Evolutionary conservation across 2,113 vertebrate species (phyloP).

Genomic region (Syngnathus typhle): DNA sequence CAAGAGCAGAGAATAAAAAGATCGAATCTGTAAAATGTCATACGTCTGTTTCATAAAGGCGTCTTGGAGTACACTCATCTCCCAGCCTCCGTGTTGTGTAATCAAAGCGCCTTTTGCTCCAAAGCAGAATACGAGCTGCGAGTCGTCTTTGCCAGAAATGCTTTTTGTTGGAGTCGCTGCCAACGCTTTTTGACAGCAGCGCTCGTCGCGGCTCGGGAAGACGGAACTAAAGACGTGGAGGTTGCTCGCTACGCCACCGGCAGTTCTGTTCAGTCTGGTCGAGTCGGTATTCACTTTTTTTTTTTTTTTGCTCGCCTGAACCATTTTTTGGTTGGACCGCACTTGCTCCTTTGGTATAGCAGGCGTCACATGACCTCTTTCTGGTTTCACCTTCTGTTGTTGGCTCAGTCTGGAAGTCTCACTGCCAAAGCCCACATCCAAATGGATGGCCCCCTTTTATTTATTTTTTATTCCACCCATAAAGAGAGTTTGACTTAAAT

Average conservation of each 20-base stretch:
- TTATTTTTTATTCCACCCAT: background rate
- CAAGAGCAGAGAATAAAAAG: background rate
- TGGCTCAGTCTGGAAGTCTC: background rate
- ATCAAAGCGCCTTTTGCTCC: slow-evolving; percentile 9
- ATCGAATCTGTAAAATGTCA: slow-evolving; percentile 6
- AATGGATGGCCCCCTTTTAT: background rate
- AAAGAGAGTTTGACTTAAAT: background rate
- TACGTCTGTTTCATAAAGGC: background rate
- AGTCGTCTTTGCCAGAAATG: slow-evolving; percentile 7
- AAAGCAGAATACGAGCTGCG: background rate
- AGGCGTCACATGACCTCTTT: background rate
- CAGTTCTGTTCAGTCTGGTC: background rate
- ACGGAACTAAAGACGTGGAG: background rate
- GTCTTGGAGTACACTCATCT: slow-evolving; percentile 4
- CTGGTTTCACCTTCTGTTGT: background rate
- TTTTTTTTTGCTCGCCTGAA: background rate
- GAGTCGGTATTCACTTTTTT: background rate
- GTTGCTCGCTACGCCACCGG: background rate
- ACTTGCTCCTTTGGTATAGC: background rate
- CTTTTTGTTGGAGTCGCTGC: slow-evolving; percentile 8
- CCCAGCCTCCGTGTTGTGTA: slow-evolving; percentile 5
- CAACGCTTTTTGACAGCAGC: slow-evolving; percentile 4
- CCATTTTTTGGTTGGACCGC: background rate
- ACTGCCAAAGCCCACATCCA: background rate
- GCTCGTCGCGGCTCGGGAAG: background rate